A percentile compares a stretch with the other conserved stretches of the same genome.
These are phyloP conservation scores for Lasiurus borealis DNA, from an alignment of 2,113 vertebrate genomes.

Conservation along the genomic window DNA sequence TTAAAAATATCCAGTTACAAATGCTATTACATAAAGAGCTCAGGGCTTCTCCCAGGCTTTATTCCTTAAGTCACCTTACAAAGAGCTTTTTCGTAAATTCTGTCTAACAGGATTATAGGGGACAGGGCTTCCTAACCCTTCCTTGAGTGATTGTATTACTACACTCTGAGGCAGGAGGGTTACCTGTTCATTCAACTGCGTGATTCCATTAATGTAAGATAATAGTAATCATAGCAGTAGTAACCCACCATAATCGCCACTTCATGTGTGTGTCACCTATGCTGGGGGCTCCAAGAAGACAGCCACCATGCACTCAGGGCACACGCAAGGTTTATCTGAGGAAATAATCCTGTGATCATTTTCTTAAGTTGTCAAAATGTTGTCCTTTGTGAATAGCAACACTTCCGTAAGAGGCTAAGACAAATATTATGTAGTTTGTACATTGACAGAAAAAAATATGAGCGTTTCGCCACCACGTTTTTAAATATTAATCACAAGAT, in stretches of 20 bases:
- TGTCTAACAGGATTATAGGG: conserved; percentile 43
- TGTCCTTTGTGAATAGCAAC: conserved; percentile 29
- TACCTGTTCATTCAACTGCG: neutral
- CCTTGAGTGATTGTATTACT: neutral
- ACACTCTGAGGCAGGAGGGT: neutral
- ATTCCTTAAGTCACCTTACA: conserved; percentile 46
- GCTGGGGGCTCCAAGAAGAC: neutral
- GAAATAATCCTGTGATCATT: neutral
- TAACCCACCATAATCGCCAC: neutral
- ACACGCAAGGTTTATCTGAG: neutral
- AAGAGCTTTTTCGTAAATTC: conserved; percentile 49
- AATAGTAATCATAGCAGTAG: too few species aligned
- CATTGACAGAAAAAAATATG: conserved; percentile 51
- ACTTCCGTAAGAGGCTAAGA: conserved; percentile 40
- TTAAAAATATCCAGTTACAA: conserved; percentile 59
- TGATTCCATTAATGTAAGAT: neutral
- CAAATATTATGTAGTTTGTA: neutral
- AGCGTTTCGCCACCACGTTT: conserved; percentile 1
- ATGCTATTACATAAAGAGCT: conserved; percentile 58
- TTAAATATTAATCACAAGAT: conserved; percentile 56
- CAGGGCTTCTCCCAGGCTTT: conserved; percentile 29
- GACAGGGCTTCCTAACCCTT: neutral
- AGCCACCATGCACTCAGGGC: neutral
- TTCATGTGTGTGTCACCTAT: conserved; percentile 3
- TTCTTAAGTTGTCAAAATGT: conserved; percentile 25